Percentiles rank a stretch among this genome's conserved stretches.
Conservation (phyloP, 2,113 vertebrate genomes). For the Bucco capensis region DNA sequence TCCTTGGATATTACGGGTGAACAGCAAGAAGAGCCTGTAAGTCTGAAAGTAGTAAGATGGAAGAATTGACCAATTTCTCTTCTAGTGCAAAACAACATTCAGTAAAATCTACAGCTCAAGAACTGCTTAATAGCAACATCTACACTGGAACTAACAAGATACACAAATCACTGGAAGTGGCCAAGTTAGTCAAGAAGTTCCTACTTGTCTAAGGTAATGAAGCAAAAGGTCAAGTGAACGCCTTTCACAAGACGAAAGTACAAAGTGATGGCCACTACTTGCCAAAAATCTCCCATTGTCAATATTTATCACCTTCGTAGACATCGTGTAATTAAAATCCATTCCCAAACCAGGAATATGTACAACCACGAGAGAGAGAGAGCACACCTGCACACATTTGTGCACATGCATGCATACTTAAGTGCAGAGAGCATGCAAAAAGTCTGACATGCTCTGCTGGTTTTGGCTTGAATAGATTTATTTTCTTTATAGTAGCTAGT, state of each 20-base stretch:
- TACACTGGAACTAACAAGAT: not conserved
- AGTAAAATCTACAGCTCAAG: not conserved
- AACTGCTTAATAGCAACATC: not conserved
- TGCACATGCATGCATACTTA: rapidly evolving
- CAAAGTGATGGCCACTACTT: not conserved
- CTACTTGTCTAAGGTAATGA: not conserved
- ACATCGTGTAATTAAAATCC: not conserved
- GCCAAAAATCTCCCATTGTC: not conserved
- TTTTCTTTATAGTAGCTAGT: not conserved
- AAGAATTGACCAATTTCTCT: not conserved
- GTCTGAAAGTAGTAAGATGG: conserved; percentile 1
- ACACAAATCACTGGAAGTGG: not conserved
- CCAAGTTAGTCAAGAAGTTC: not conserved
- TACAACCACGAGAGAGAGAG: not conserved
- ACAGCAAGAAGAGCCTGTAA: not conserved
- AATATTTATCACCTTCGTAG: not conserved
- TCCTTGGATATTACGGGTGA: not conserved
- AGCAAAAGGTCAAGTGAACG: not conserved
- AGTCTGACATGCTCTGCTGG: not conserved
- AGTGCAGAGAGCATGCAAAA: not conserved
- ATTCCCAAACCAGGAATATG: not conserved
- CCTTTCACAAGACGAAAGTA: not conserved
- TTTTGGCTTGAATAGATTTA: not conserved
- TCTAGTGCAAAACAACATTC: not conserved
- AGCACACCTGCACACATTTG: no score